A percentile compares a stretch with the other conserved stretches of the same genome.
These are phyloP conservation scores for Leucosticte australis DNA, from an alignment of 2,113 vertebrate species.

Conservation along the genomic window DNA sequence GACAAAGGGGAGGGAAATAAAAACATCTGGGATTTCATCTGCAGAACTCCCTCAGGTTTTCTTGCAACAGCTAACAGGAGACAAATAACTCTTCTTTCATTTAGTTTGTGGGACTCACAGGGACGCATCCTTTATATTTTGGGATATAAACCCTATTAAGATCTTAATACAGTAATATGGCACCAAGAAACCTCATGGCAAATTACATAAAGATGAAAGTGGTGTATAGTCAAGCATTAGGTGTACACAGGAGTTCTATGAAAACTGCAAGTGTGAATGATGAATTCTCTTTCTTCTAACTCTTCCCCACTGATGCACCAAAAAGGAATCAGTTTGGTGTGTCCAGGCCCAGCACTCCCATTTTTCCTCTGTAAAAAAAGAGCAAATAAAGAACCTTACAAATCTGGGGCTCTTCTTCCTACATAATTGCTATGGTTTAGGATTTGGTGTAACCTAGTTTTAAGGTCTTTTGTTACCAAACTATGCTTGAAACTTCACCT, in stretches of 20 bases:
- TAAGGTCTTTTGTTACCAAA: neutral
- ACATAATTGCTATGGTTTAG: neutral
- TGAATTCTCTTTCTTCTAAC: neutral
- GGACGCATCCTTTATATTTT: neutral
- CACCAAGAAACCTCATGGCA: neutral
- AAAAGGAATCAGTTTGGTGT: neutral
- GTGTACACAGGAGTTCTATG: neutral
- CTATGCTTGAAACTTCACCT: neutral
- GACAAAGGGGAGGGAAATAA: neutral
- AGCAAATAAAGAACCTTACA: neutral
- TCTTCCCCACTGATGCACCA: neutral
- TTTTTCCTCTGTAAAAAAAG: neutral
- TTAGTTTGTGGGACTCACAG: neutral
- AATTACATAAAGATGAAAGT: neutral
- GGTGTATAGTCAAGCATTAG: neutral
- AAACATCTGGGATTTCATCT: neutral
- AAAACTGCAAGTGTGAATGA: neutral
- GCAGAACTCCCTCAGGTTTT: neutral
- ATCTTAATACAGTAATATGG: neutral
- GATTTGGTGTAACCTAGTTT: neutral
- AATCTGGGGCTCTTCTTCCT: neutral
- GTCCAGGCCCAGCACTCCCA: neutral
- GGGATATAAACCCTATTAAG: neutral
- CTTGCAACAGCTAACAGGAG: neutral
- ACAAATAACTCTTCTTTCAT: neutral